Evolutionary conservation across 2,888 invertebrate species (phyloP).

Genomic region (Cistogaster globosa): DNA sequence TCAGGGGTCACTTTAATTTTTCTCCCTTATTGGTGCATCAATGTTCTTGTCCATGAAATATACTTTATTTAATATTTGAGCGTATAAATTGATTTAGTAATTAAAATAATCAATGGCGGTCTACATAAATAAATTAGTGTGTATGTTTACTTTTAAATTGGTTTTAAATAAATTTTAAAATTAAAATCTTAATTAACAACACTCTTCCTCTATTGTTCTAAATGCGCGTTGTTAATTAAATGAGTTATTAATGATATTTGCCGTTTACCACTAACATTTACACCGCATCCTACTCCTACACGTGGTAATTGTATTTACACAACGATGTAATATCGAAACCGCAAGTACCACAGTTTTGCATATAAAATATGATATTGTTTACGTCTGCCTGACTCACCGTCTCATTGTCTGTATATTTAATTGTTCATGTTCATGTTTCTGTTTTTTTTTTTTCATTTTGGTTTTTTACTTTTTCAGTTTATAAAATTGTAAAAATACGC

Average conservation of each 20-base stretch:
- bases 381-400: conserved; percentile 39
- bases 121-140: conserved; percentile 17
- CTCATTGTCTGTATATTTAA: conserved; percentile 3
- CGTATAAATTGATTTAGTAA: neutral
- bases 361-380: conserved; percentile 69
- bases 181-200: conserved; percentile 63
- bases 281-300: conserved; percentile 42
- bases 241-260: conserved; percentile 72
- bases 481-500: conserved; percentile 61
- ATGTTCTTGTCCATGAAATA: too few species aligned
- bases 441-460: neutral
- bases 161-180: conserved; percentile 57
- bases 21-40: too few species aligned
- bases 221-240: conserved; percentile 69
- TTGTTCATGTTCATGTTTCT: neutral
- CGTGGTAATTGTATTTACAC: conserved; percentile 52
- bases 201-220: conserved; percentile 53
- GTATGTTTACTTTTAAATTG: conserved; percentile 1
- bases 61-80: too few species aligned
- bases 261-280: conserved; percentile 52
- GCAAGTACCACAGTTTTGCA: conserved; percentile 65
- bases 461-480: conserved; percentile 22
- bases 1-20: too few species aligned
- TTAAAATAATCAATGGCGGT: conserved; percentile 9
- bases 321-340: conserved; percentile 61